These are phyloP conservation scores for Eueremaeus valkanovi DNA, from an alignment of 2,888 invertebrate species.

Conservation along the genomic window DNA sequence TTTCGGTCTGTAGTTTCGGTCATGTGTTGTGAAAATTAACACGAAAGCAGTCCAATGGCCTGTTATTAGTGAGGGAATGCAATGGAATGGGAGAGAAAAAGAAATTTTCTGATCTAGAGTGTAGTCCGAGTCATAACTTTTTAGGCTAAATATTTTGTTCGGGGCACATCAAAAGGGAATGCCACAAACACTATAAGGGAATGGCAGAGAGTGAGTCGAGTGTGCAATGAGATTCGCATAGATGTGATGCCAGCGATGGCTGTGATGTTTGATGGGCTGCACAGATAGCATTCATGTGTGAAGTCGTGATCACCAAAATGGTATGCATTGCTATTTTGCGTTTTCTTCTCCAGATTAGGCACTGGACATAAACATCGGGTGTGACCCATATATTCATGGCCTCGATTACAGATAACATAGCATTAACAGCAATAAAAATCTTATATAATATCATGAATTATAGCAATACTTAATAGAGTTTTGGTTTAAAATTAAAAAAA, in stretches of 20 bases:
- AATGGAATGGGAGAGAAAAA: not conserved
- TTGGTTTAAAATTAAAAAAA: not conserved
- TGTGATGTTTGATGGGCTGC: constrained; percentile 5
- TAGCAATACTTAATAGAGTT: not conserved
- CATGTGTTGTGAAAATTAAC: constrained; percentile 9
- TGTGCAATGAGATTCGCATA: not conserved
- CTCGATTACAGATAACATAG: not conserved
- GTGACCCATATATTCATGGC: not conserved
- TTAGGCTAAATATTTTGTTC: not conserved
- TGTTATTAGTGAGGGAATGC: not conserved
- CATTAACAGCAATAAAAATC: not conserved
- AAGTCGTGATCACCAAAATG: not conserved
- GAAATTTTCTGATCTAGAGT: not conserved
- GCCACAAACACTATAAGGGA: not conserved
- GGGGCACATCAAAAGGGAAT: not conserved
- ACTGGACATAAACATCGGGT: constrained; percentile 27
- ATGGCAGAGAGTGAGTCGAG: not conserved
- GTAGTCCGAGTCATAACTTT: not conserved
- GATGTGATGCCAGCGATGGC: too few relatives aligned
- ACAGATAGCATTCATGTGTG: constrained; percentile 19
- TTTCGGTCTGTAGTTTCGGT: not conserved
- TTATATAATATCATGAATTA: not conserved
- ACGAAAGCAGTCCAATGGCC: not conserved
- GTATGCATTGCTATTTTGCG: too few relatives aligned
- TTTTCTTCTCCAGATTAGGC: not conserved